Conservation (phyloP, 2,797 vertebrate species). For the Sebastes cheni region DNA sequence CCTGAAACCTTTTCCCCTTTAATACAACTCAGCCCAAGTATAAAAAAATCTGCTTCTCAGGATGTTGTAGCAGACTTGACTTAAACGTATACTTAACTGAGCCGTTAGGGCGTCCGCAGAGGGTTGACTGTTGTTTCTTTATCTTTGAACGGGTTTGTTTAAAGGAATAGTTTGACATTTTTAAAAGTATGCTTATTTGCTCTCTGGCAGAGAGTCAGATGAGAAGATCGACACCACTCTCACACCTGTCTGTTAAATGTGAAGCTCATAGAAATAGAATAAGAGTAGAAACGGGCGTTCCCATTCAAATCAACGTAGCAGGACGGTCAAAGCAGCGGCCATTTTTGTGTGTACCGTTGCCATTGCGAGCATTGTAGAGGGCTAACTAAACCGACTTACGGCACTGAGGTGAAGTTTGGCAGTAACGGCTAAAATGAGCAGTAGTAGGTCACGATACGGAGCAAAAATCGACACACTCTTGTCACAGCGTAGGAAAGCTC, state of each 20-base stretch:
- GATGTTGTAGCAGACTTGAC: slow-evolving; percentile 1
- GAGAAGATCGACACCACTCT: not conserved
- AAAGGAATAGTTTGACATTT: slow-evolving; percentile 15
- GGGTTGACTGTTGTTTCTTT: slow-evolving; percentile 85
- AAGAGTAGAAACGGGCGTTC: not conserved
- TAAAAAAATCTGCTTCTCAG: slow-evolving; percentile 21
- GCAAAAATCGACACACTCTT: too few relatives aligned
- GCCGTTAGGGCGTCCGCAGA: slow-evolving; percentile 59
- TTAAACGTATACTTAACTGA: not conserved
- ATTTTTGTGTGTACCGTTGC: too few relatives aligned
- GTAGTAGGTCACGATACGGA: too few relatives aligned
- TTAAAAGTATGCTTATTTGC: not conserved
- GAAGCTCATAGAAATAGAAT: not conserved
- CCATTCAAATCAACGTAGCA: not conserved
- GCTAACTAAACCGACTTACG: too few relatives aligned
- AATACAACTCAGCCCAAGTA: slow-evolving; percentile 20
- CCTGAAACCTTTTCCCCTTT: slow-evolving; percentile 38
- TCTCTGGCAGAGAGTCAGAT: slow-evolving; percentile 9
- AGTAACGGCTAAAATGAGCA: too few relatives aligned
- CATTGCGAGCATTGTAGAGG: too few relatives aligned
- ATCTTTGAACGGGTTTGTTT: slow-evolving; percentile 23
- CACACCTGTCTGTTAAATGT: not conserved
- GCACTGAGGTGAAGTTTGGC: too few relatives aligned
- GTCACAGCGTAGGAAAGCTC: too few relatives aligned
- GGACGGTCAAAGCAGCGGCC: not conserved